Percentiles rank a stretch among this genome's conserved stretches.
phyloP scores from a whole-genome alignment of 2,797 vertebrate genomes.

The Cephalopachus bancanus region DNA sequence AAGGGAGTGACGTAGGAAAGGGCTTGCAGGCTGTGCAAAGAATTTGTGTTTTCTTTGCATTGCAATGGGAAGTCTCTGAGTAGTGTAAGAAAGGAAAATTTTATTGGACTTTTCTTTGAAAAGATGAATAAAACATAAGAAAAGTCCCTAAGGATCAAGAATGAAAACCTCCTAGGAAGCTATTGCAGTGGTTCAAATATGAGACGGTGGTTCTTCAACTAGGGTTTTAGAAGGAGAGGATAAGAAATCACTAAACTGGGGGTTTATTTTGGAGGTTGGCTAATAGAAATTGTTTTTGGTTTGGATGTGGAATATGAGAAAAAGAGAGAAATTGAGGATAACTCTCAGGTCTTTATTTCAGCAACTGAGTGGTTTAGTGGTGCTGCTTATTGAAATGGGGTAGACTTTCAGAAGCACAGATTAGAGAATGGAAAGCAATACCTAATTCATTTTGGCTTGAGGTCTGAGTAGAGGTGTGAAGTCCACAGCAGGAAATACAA shows the following conservation, averaged over 20 bases:
- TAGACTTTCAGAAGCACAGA: background rate
- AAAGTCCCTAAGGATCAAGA: background rate
- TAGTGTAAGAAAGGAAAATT: background rate
- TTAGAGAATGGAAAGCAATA: background rate
- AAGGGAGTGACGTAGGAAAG: background rate
- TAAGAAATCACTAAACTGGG: background rate
- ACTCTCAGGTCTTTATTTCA: background rate
- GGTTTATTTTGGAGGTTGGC: background rate
- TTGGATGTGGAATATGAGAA: background rate
- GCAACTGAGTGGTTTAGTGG: background rate
- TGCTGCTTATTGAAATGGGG: background rate
- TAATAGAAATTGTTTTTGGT: background rate
- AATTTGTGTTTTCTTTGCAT: background rate
- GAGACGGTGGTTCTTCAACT: background rate
- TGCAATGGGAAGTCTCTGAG: background rate
- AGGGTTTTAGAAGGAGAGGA: background rate
- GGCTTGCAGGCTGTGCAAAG: background rate
- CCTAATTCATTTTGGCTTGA: background rate
- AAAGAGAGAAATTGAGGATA: background rate
- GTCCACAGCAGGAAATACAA: background rate
- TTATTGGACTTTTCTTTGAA: background rate
- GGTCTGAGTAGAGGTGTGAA: background rate
- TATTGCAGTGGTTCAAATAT: background rate
- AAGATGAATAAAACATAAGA: background rate
- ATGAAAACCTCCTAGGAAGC: background rate